Evolutionary conservation across 2,797 vertebrate genomes (phyloP), one percentile per base, ranked within the genome.

Genomic region (Esox lucius): DNA sequence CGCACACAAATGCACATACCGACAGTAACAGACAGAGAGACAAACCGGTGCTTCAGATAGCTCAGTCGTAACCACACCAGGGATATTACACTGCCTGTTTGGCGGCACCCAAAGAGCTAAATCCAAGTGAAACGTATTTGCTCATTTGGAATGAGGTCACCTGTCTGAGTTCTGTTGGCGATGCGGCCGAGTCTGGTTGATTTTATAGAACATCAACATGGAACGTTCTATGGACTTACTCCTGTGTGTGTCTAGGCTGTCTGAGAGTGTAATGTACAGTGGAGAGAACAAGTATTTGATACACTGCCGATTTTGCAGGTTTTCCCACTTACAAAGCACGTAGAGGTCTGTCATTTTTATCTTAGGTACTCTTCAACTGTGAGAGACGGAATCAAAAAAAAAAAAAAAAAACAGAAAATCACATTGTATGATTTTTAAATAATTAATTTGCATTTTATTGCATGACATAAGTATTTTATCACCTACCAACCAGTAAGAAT

Each of bases 11-110:
- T 28, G 28, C 22, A 71, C 70, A 53, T n/a, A 56, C 0, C 28
- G 46, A 61, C 53, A 72, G 28, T 59, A 53, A 72, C 59, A 53
- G 49, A 53, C 49, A 53, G 12, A 53, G 42, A 70, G 22, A 35
- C 28, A 48, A 15, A 53, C 17, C 7, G 17, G 17, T 17, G 53
- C 51, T 1, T 56, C 19, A 56, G 7, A 0, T 56, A 8, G 5
- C 51, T n/a, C 53, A 19, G 19, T 56, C 17, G 19, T n/a, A 2
- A 17, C 53, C 19, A 19, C 53, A 19, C 17, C 5, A 19, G 7
- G 51, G 6, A 17, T 56, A 56, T 19, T 7, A 19, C 7, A 19
- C 51, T 9, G 51, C 53, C 19, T n/a, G 7, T n/a, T 19, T 22
- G 53, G 8, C 19, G 56, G 53, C 2, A 56, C 6, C n/a, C 19